Conservation (phyloP, 2,888 invertebrate species). For the Odontothrips loti region DNA sequence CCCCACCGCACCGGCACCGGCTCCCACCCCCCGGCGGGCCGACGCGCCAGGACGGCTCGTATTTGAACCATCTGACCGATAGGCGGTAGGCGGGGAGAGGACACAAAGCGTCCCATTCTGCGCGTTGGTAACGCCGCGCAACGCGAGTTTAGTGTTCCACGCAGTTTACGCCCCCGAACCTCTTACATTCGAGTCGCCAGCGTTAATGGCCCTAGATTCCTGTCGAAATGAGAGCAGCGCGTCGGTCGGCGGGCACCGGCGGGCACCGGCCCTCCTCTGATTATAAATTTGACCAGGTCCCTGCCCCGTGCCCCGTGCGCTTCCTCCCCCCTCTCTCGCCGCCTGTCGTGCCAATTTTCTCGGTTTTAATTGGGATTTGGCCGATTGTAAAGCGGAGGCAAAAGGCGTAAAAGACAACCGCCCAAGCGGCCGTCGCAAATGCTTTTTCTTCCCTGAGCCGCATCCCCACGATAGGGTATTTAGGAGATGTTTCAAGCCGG, state of each 20-base stretch:
- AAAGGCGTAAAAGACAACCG: neutral
- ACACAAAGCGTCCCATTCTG: neutral
- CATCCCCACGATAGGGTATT: too few species aligned
- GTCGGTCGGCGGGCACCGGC: too few species aligned
- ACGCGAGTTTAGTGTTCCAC: constrained; percentile 20
- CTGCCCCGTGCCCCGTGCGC: neutral
- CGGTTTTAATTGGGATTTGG: constrained; percentile 24
- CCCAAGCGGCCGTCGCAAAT: neutral
- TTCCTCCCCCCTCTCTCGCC: neutral
- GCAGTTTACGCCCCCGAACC: neutral
- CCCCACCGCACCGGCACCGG: neutral
- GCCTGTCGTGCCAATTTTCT: neutral
- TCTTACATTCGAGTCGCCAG: neutral
- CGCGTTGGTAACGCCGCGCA: neutral
- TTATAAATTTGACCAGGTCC: constrained; percentile 20
- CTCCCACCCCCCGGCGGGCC: neutral
- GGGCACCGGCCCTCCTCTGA: neutral
- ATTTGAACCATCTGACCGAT: neutral
- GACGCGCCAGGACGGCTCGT: neutral
- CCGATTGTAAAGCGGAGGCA: constrained; percentile 2
- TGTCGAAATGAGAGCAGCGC: constrained; percentile 3
- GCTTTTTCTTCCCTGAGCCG: too few species aligned
- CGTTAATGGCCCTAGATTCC: constrained; percentile 26
- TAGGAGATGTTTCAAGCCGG: too few species aligned
- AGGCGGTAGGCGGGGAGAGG: neutral